phyloP scores from a whole-genome alignment of 2,888 invertebrate genomes.

The Julus scanicus region DNA sequence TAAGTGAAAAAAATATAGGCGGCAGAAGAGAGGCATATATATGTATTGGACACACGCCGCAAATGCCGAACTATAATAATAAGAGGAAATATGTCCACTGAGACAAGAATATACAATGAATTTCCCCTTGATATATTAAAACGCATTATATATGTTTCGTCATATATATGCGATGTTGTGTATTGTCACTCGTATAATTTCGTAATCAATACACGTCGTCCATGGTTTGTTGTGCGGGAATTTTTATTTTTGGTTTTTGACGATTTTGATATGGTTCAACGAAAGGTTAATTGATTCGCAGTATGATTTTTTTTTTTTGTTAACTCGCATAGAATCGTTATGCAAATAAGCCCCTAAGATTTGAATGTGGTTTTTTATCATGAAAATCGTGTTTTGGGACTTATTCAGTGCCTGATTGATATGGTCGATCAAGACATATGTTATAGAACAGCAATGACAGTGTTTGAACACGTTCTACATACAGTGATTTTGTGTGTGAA shows the following conservation, averaged over 20 bases:
- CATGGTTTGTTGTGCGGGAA: not conserved
- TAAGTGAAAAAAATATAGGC: not conserved
- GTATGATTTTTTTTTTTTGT: too few relatives aligned
- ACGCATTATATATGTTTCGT: not conserved
- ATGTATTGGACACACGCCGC: not conserved
- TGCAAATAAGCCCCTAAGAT: too few relatives aligned
- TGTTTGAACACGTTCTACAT: too few relatives aligned
- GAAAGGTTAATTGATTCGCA: too few relatives aligned
- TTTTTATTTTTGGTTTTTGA: not conserved
- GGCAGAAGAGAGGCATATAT: not conserved
- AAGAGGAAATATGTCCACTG: slow-evolving; percentile 11
- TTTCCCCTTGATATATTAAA: slow-evolving; percentile 5
- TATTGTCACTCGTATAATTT: slow-evolving; percentile 1
- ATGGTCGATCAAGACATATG: too few relatives aligned
- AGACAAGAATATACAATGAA: slow-evolving; percentile 19
- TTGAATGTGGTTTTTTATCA: too few relatives aligned
- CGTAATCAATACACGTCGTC: not conserved
- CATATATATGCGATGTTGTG: not conserved
- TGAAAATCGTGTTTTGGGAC: too few relatives aligned
- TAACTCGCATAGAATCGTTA: too few relatives aligned
- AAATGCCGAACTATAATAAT: slow-evolving; percentile 8
- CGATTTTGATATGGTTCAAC: not conserved
- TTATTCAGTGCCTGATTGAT: too few relatives aligned
- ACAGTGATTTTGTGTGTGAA: too few relatives aligned
- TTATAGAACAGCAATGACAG: too few relatives aligned